Base-by-base conservation (phyloP, 2,113 vertebrate genomes). In the Peromyscus maniculatus region DNA sequence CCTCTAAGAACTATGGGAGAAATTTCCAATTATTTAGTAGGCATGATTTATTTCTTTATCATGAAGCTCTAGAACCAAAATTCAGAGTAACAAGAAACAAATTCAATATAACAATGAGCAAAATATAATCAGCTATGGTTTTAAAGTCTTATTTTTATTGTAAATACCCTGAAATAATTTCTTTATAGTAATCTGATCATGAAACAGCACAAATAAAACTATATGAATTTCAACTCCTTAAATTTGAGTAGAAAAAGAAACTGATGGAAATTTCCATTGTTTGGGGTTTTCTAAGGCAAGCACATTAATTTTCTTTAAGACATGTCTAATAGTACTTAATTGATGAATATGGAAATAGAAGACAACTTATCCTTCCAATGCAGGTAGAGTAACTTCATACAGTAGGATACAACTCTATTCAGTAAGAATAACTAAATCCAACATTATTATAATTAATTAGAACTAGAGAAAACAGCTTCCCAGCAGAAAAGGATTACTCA, bases 211-310 rank as follows among this genome's bases (percentile, higher is more conserved):
- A 55, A 59, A 49, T 12, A 49, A 64, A 95, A 26, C 9, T 57
- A 0, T 9, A 90, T 55, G 4, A 36, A 43, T 43, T 91, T 92
- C 49, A 31, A 46, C 57, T 33, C 24, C 2, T 31, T 89, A 36
- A 86, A 9, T 82, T 26, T 43, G 19, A 82, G 0, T 17, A 75
- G 1, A n/a, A 82, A 82, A 17, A 83, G 36, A 52, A 66, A 52
- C 72, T 74, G 39, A 52, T 83, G 10, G 69, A 57, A 46, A 57
- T 1, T 62, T 80, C 10, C 2, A 28, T 59, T 57, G 67, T 82
- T 74, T 89, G 88, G 8, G 79, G 72, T 93, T 93, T 97, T 88
- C 39, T 78, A 49, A 93, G 17, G 66, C 12, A 52, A 91, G 52
- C 24, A 52, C 1, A 10, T 93, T 64, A 91, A 74, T 43, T 91